These are phyloP conservation scores for Pavo muticus DNA, from an alignment of 2,113 vertebrate genomes.

Conservation along the genomic window DNA sequence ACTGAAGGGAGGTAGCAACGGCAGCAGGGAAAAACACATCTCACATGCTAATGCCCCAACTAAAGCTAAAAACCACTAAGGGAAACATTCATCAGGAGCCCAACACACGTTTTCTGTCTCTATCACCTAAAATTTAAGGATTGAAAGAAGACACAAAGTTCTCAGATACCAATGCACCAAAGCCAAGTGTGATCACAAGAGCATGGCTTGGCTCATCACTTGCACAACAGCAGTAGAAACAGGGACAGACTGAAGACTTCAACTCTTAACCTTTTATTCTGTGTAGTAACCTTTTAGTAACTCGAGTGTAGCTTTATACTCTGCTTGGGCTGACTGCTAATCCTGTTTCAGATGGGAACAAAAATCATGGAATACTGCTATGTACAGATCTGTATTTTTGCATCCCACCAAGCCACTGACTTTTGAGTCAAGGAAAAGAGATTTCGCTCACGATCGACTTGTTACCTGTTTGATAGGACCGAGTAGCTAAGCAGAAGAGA, in stretches of 20 bases:
- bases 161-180: accelerated
- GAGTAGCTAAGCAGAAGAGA: not conserved
- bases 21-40: not conserved
- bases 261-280: not conserved
- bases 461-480: not conserved
- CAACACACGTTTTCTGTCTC: not conserved
- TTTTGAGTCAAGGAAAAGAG: not conserved
- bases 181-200: not conserved
- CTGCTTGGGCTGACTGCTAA: not conserved
- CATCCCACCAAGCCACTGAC: not conserved
- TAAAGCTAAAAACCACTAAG: not conserved
- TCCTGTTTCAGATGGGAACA: not conserved
- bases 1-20: not conserved
- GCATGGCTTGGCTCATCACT: not conserved
- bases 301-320: not conserved
- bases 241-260: not conserved
- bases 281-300: too few relatives aligned
- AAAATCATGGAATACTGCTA: not conserved
- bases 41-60: not conserved
- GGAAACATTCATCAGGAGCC: not conserved
- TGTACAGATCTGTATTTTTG: not conserved
- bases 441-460: accelerated
- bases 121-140: not conserved
- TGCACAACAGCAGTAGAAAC: not conserved
- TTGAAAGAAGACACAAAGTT: not conserved